Evolutionary conservation across 1,140 invertebrate species (phyloP).

Genomic region (Varroa destructor): DNA sequence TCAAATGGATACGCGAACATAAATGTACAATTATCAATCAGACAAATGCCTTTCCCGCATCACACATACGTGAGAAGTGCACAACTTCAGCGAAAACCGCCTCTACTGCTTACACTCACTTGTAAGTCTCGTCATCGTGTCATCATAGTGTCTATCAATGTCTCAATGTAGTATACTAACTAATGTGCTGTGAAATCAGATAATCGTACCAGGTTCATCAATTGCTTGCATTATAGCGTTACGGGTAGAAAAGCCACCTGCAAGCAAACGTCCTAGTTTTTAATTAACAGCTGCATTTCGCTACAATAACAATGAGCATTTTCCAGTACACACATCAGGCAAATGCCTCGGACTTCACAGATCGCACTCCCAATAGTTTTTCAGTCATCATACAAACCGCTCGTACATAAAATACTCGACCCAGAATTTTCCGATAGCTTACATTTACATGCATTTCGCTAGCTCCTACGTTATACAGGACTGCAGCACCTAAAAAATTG

Average conservation of each 20-base stretch:
- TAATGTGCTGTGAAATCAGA: too few relatives aligned
- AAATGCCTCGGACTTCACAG: conserved; percentile 19
- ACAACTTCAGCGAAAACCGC: conserved; percentile 23
- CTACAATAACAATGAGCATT: too few relatives aligned
- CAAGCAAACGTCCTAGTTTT: too few relatives aligned
- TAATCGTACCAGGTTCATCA: too few relatives aligned
- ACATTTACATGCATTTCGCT: neutral
- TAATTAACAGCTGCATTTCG: too few relatives aligned
- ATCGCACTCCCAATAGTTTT: neutral
- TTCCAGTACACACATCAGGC: neutral
- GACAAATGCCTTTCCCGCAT: conserved; percentile 21
- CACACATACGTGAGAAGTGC: neutral
- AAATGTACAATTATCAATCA: neutral
- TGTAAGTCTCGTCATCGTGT: conserved; percentile 22
- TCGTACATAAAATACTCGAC: neutral
- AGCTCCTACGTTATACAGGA: neutral
- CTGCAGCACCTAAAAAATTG: too few relatives aligned
- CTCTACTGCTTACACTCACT: neutral
- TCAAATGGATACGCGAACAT: neutral
- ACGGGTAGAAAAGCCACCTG: too few relatives aligned
- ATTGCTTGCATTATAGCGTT: too few relatives aligned
- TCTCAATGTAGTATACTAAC: too few relatives aligned
- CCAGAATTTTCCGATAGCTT: neutral
- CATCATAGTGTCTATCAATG: neutral
- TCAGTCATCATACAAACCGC: neutral